A percentile compares a stretch with the other conserved stretches of the same genome.
phyloP scores from a whole-genome alignment of 1,140 invertebrate species.

The Drosophila serrata region DNA sequence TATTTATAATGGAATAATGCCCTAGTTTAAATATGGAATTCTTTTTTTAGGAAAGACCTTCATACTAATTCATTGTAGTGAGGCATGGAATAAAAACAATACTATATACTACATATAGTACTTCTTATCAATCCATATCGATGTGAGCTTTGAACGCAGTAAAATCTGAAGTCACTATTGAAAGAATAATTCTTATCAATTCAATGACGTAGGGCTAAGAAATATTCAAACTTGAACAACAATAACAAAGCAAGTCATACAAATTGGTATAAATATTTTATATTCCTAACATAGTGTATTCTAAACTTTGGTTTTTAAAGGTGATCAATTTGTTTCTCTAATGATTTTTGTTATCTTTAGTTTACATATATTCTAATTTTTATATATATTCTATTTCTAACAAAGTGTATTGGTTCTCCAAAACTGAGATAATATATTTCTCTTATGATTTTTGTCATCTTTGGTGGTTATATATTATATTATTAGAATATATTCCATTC shows the following conservation, averaged over 20 bases:
- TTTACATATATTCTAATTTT: too few relatives aligned
- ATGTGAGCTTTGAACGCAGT: conserved; percentile 31
- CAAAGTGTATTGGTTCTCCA: not conserved
- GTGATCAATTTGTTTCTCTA: too few relatives aligned
- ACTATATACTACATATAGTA: conserved; percentile 3
- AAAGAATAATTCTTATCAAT: conserved; percentile 33
- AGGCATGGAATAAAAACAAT: conserved; percentile 1
- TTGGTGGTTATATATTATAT: too few relatives aligned
- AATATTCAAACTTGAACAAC: conserved; percentile 6
- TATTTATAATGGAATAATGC: too few relatives aligned
- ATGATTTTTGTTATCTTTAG: too few relatives aligned
- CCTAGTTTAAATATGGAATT: not conserved
- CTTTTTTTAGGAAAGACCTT: conserved; percentile 18
- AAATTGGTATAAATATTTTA: not conserved
- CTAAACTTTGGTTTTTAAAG: too few relatives aligned
- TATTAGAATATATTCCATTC: too few relatives aligned
- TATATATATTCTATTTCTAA: too few relatives aligned
- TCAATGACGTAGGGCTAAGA: conserved; percentile 19
- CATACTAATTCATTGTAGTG: not conserved
- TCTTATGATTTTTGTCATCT: too few relatives aligned
- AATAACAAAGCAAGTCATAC: not conserved
- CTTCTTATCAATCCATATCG: conserved; percentile 22
- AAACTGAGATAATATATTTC: too few relatives aligned
- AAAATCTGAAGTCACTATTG: conserved; percentile 18
- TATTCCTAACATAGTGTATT: not conserved